Conservation (phyloP, 2,797 vertebrate genomes). For the Sylvia borin region DNA sequence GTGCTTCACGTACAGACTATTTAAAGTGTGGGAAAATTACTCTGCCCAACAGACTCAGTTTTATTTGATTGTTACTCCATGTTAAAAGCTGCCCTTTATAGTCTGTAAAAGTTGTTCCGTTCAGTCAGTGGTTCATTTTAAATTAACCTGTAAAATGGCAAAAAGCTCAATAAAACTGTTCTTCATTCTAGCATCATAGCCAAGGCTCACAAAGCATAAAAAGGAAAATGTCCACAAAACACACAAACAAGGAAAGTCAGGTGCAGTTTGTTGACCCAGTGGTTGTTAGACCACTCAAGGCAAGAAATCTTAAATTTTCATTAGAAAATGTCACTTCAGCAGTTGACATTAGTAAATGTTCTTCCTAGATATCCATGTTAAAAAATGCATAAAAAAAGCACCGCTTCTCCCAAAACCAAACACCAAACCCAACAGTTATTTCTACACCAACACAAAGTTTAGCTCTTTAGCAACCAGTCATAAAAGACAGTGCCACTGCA, state of each 20-base stretch:
- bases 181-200: neutral
- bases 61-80: slow-evolving; percentile 9
- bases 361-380: neutral
- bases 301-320: neutral
- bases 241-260: neutral
- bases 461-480: neutral
- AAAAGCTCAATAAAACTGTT: slow-evolving; percentile 25
- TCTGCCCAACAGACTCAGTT: neutral
- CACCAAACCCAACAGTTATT: neutral
- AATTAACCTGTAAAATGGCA: slow-evolving; percentile 36
- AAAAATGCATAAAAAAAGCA: neutral
- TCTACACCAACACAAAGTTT: neutral
- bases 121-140: slow-evolving; percentile 35
- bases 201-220: neutral
- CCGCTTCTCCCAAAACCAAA: fast-evolving
- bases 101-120: slow-evolving; percentile 29
- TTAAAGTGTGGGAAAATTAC: neutral
- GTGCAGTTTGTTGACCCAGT: neutral
- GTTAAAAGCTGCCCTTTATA: slow-evolving; percentile 24
- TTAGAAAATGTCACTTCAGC: neutral
- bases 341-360: neutral
- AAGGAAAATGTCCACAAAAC: neutral
- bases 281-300: neutral
- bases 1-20: neutral
- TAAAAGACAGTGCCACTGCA: neutral